These are phyloP conservation scores for Microcebus jonahi DNA, from an alignment of 2,113 vertebrate genomes.

Conservation along the genomic window DNA sequence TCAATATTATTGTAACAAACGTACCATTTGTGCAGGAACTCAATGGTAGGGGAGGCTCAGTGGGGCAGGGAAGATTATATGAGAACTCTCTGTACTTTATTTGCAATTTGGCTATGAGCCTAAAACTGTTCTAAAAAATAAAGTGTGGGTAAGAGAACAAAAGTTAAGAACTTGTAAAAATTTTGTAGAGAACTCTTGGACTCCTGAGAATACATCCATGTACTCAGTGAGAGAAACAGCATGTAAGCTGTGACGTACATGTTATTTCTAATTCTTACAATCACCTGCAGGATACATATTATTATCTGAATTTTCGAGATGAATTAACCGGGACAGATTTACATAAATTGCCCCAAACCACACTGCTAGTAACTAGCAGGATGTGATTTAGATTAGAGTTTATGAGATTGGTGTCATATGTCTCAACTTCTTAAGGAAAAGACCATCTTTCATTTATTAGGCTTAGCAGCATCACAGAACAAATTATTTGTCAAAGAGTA, in stretches of 20 bases:
- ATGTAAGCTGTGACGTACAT: not conserved
- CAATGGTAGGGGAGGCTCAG: not conserved
- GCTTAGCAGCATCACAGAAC: not conserved
- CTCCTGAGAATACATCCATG: not conserved
- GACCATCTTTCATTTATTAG: not conserved
- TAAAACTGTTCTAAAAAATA: not conserved
- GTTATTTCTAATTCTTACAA: slow-evolving; percentile 37
- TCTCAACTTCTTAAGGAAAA: not conserved
- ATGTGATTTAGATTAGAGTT: slow-evolving; percentile 21
- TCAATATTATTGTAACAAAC: not conserved
- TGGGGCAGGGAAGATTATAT: not conserved
- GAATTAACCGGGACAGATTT: slow-evolving; percentile 23
- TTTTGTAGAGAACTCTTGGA: slow-evolving; percentile 9
- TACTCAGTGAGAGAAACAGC: not conserved
- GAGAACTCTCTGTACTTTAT: not conserved
- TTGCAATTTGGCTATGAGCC: not conserved
- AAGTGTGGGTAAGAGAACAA: not conserved
- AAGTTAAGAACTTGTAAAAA: not conserved
- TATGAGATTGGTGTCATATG: not conserved
- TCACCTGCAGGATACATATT: not conserved
- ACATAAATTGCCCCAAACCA: not conserved
- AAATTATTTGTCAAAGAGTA: slow-evolving; percentile 8
- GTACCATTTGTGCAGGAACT: too few relatives aligned
- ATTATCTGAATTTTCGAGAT: slow-evolving; percentile 18
- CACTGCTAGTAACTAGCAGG: not conserved